Evolutionary conservation across 2,797 vertebrate species (phyloP).

Genomic region (Neoniphon sammara): DNA sequence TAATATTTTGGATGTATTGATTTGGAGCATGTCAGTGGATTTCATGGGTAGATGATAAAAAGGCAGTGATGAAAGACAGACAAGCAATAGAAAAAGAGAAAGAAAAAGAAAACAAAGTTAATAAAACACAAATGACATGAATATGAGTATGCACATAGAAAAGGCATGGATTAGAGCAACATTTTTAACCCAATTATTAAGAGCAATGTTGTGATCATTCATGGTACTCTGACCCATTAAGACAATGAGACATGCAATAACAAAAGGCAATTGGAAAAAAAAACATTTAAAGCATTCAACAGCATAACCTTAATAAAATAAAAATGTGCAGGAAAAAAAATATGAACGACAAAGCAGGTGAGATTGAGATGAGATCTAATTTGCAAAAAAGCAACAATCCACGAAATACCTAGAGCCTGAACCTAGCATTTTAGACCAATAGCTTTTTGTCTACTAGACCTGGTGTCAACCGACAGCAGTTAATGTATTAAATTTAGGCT

Average conservation of each 20-base stretch:
- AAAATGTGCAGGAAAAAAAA: slow-evolving; percentile 35
- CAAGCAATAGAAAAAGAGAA: slow-evolving; percentile 63
- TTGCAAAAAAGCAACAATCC: not conserved
- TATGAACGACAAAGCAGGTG: slow-evolving; percentile 55
- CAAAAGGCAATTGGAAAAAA: slow-evolving; percentile 6
- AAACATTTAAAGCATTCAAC: slow-evolving; percentile 26
- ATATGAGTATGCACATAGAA: slow-evolving; percentile 65
- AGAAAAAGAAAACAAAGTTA: slow-evolving; percentile 70
- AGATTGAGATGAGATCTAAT: slow-evolving; percentile 40
- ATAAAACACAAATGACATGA: slow-evolving; percentile 73
- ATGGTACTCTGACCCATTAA: slow-evolving; percentile 41
- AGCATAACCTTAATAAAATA: slow-evolving; percentile 33
- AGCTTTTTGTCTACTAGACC: not conserved
- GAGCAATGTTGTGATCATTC: slow-evolving; percentile 11
- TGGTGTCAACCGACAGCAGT: not conserved
- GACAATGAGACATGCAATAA: slow-evolving; percentile 28
- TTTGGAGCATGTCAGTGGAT: slow-evolving; percentile 57
- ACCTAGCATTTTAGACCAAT: not conserved
- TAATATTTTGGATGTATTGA: slow-evolving; percentile 23
- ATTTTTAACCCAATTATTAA: slow-evolving; percentile 34
- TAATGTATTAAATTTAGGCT: not conserved
- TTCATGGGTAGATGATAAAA: slow-evolving; percentile 63
- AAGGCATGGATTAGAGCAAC: slow-evolving; percentile 50
- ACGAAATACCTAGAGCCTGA: not conserved
- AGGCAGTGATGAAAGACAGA: slow-evolving; percentile 55